A percentile compares a stretch with the other conserved stretches of the same genome.
These are phyloP conservation scores for Glaucomys volans DNA, from an alignment of 2,113 vertebrate genomes.

Conservation along the genomic window DNA sequence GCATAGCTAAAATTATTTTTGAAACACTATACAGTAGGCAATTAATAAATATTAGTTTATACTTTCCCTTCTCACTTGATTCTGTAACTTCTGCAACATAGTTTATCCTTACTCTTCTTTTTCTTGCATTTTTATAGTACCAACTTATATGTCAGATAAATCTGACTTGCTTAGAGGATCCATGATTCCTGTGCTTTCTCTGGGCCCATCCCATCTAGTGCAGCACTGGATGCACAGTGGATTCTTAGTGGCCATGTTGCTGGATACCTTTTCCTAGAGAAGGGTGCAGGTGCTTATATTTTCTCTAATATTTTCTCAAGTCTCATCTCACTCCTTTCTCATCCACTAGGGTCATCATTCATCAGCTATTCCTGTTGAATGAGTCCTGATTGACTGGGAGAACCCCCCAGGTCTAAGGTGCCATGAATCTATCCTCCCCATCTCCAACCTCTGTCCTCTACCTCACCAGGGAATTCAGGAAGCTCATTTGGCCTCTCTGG, in stretches of 20 bases:
- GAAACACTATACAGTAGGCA: background rate
- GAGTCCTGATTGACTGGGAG: background rate
- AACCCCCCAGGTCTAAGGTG: background rate
- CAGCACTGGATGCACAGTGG: background rate
- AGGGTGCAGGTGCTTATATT: background rate
- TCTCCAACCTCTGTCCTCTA: accelerated
- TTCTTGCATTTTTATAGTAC: background rate
- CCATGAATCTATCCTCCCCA: background rate
- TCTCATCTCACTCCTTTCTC: background rate
- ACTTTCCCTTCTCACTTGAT: background rate
- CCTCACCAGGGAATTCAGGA: background rate
- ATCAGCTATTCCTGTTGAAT: background rate
- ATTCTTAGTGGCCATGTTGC: background rate
- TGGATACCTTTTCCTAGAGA: background rate
- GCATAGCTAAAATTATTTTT: background rate
- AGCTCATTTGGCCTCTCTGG: background rate
- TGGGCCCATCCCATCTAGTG: background rate
- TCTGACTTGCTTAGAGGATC: background rate
- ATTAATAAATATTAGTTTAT: background rate
- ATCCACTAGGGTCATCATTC: background rate
- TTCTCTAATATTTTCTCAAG: background rate
- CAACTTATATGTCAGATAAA: background rate
- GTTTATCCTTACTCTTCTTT: background rate
- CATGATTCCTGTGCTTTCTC: background rate
- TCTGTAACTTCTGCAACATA: background rate